These are phyloP conservation scores for Eupleurogrammus muticus DNA, from an alignment of 2,797 vertebrate genomes.

Conservation along the genomic window DNA sequence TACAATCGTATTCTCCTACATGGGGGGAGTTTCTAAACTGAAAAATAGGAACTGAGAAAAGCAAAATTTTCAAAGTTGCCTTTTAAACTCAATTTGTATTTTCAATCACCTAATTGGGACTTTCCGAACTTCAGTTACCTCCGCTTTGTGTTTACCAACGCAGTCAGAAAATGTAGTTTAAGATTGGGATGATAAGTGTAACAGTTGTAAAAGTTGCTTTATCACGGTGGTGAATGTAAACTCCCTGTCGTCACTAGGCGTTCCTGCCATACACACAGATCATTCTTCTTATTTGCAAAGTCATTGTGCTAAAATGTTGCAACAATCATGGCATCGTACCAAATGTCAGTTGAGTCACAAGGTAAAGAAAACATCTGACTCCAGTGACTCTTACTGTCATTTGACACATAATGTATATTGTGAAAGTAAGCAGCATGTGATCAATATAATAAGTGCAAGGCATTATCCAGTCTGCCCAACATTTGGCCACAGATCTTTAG, in stretches of 20 bases:
- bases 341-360: slow-evolving; percentile 54
- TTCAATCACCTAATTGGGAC: not conserved
- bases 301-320: slow-evolving; percentile 47
- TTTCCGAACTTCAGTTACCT: not conserved
- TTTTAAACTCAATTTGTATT: not conserved
- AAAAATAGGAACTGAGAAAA: slow-evolving; percentile 13
- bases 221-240: slow-evolving; percentile 1
- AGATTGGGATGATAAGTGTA: not conserved
- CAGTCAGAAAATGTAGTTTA: not conserved
- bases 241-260: not conserved
- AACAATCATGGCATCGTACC: slow-evolving; percentile 29
- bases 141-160: not conserved
- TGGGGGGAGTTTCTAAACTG: not conserved
- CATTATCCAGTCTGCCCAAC: not conserved
- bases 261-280: not conserved
- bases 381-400: slow-evolving; percentile 19
- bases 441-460: not conserved
- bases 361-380: slow-evolving; percentile 44
- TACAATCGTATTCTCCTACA: slow-evolving; percentile 4
- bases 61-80: not conserved
- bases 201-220: not conserved
- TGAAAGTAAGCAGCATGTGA: not conserved
- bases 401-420: slow-evolving; percentile 23
- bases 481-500: not conserved
- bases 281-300: not conserved